Base-by-base conservation (phyloP, 2,888 invertebrate species). In the Callinectes sapidus region DNA sequence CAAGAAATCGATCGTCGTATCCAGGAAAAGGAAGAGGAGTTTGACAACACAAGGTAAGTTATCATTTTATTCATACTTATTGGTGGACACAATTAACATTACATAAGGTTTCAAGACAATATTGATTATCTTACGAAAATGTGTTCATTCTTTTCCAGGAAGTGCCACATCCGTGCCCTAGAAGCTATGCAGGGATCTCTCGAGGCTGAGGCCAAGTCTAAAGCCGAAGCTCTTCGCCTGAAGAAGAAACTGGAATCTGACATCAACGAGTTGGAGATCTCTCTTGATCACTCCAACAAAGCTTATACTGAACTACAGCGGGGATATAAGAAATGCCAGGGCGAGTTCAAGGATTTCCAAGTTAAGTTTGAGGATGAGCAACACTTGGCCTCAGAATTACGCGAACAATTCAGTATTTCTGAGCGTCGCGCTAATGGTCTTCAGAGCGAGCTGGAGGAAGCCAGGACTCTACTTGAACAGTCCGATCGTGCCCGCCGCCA, bases 301-400 rank as follows among this genome's bases (percentile, higher is more conserved):
- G 92, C 92, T 8, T 89, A 92, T 28, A n/a, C 18, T n/a, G 92
- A 92, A 28, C 32, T 92, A 18, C 92, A 92, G 90, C 90, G 90
- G n/a, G 48, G 96, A 95, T 96, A 96, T 95, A 96, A 96, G 95
- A 96, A 96, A 95, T 96, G 96, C 95, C 99, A 99, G 96, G 98
- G 98, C 96, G 99, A 99, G 96, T 97, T 99, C 96, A 99, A 98
- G 97, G 98, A 99, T 96, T 97, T 98, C 95, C 99, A 99, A 96
- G 97, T 97, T 95, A 89, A 90, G 28, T 97, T 99, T 95, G 99
- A 99, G 96, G 99, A 99, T 96, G 99, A 99, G 97, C 99, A 99
- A 96, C 97, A 99, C 95, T 98, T 98, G 18, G 86, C 92, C 10
- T 92, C 92, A 32, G 92, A 92, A 77, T 90, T 85, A 71, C 92